Conservation (phyloP, 1,140 invertebrate species). For the Nephila pilipes region DNA sequence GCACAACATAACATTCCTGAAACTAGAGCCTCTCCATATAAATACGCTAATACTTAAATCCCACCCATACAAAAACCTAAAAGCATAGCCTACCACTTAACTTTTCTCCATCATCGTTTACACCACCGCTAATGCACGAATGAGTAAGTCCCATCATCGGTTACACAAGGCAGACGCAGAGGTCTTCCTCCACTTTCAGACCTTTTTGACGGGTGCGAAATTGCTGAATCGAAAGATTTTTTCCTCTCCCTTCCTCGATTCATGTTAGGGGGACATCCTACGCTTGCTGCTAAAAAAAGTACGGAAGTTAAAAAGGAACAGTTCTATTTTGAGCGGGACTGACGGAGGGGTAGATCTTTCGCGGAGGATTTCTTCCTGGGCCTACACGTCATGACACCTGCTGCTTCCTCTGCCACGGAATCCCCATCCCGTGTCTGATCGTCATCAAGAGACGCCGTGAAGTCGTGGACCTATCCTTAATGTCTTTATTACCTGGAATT, state of each 20-base stretch:
- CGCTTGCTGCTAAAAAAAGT: conserved; percentile 24
- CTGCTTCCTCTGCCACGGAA: conserved; percentile 22
- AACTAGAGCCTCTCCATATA: background rate
- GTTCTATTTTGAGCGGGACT: background rate
- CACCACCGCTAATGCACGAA: background rate
- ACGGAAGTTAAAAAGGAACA: conserved; percentile 39
- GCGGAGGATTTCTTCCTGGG: background rate
- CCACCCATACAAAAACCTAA: background rate
- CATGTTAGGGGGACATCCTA: conserved; percentile 37
- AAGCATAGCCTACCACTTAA: background rate
- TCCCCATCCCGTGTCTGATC: background rate
- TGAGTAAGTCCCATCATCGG: conserved; percentile 23
- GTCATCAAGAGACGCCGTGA: background rate
- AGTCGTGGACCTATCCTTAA: conserved; percentile 40
- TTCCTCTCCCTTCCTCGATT: background rate
- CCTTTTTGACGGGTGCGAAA: conserved; percentile 14
- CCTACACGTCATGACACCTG: conserved; percentile 27
- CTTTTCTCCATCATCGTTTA: background rate
- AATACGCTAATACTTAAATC: background rate
- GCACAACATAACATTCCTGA: too few species aligned
- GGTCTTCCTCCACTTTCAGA: conserved; percentile 21
- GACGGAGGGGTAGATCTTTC: background rate
- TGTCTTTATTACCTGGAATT: background rate
- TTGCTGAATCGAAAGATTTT: conserved; percentile 48
- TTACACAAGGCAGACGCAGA: conserved; percentile 30